Evolutionary conservation across 2,113 vertebrate species (phyloP), one percentile per base, ranked within the genome.

Genomic region (Eira barbara): DNA sequence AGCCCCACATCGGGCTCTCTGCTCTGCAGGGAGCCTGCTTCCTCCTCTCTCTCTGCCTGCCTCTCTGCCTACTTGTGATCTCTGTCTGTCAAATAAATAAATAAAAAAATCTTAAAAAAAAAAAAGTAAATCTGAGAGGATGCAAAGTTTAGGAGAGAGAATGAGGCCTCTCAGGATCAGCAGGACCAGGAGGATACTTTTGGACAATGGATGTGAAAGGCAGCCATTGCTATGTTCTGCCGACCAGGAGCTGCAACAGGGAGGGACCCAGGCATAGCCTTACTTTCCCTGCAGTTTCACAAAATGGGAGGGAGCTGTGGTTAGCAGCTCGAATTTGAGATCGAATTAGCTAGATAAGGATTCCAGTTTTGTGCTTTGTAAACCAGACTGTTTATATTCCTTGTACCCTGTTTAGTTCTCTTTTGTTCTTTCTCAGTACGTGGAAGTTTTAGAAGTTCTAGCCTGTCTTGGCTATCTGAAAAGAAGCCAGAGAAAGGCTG

Each of bases 401-500:
- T 59, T 65, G 69, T 90, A 45, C 94, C 87, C 55, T 97, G 74
- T 90, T 96, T 94, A 88, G 82, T 88, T 96, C 34, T 89, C 80
- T 92, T 95, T 97, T 95, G 84, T 97, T 94, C 49, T 96, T 93
- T 67, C 45, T 65, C 11, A 6, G 83, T 97, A 88, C 91, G 89
- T 94, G 69, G 84, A 89, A 94, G 65, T 52, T 5, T 92, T 97
- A 69, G 82, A 94, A 78, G 36, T 71, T 80, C 86, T 78, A 92
- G 83, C 55, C 83, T 92, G 55, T 84, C 52, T 81, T 89, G 65
- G 76, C 49, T 92, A 0, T 59, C 76, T 85, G 97, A 36, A 96
- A 57, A 42, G 89, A 14, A 89, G 79, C 36, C 95, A 96, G 87
- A 93, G 71, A 47, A 86, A n/a, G 27, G 27, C 25, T 91, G 25